Base-by-base conservation (phyloP, 92 coral and sea anemone genomes). In the Epizoanthus ramosus region DNA sequence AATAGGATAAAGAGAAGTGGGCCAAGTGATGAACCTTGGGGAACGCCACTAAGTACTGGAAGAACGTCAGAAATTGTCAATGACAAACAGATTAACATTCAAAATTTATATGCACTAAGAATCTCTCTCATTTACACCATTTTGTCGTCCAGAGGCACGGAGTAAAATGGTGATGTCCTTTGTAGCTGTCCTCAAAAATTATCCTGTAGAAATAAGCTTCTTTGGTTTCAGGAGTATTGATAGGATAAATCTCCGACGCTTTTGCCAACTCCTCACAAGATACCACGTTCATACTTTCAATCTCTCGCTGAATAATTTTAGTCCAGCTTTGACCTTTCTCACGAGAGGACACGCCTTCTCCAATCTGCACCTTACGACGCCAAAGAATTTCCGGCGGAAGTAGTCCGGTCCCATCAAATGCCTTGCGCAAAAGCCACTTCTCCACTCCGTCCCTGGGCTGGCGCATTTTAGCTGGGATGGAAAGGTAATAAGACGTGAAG, bases 81-180 rank as follows among this genome's bases (percentile, higher is more conserved):
- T 41, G 0, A 41, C 47, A 3, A 5, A 8, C 47, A 41, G 50
- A 43, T 43, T 43, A 8, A 43, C 50, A 10, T 43, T 43, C 50
- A 43, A 43, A 43, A 9, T 43, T 43, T 73, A 75, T 77, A 90
- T 94, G 92, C 88, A 96, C 80, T 96, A 97, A 50, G 95, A 75
- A 83, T 92, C 82, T 14, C 87, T 89, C 18, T 94, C 92, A 59
- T 90, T 86, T 28, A 50, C 91, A 93, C 99, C 99, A 96, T 85
- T 86, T 89, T 6, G 99, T 97, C 98, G 94, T 90, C 99, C 99
- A 96, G 24, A 90, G 22, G 80, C 92, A 96, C 0, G 99, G 98
- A 83, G 94, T 96, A 54, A 96, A 75, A 57, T 93, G 90, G 76
- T 90, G 83, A 39, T 94, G 98, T 19, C 91, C 92, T 63, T 90